Conservation (phyloP, 1,140 invertebrate genomes). For the Diprion similis region DNA sequence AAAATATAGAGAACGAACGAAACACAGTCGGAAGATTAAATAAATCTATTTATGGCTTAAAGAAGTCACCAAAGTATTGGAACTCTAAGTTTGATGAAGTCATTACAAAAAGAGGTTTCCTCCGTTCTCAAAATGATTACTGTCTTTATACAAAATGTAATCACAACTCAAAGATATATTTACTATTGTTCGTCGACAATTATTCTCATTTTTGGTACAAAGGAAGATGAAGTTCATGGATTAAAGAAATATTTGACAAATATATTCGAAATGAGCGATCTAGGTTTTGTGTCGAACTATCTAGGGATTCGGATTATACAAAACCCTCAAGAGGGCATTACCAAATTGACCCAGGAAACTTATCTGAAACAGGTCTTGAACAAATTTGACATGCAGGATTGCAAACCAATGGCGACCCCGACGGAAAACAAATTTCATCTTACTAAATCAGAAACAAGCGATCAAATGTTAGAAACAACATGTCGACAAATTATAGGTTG, state of each 20-base stretch:
- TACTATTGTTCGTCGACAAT: too few species aligned
- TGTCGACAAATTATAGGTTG: neutral
- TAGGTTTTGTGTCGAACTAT: too few species aligned
- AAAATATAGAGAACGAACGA: constrained; percentile 21
- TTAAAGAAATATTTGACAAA: constrained; percentile 34
- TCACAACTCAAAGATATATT: too few species aligned
- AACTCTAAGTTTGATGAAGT: constrained; percentile 8
- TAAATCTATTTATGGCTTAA: constrained; percentile 23
- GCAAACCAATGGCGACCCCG: constrained; percentile 27
- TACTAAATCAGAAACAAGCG: neutral
- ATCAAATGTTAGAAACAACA: neutral
- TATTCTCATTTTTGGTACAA: constrained; percentile 31
- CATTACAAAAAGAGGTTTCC: constrained; percentile 25
- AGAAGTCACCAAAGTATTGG: constrained; percentile 12
- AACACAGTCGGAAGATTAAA: constrained; percentile 31
- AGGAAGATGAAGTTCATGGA: constrained; percentile 13
- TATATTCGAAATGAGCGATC: too few species aligned
- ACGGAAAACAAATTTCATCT: constrained; percentile 10
- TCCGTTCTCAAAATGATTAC: constrained; percentile 25
- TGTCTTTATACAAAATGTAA: constrained; percentile 26
- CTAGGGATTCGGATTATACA: neutral
- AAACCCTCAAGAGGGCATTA: constrained; percentile 29
- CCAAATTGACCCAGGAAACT: constrained; percentile 28
- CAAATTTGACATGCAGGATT: constrained; percentile 36
- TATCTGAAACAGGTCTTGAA: constrained; percentile 31